These are phyloP conservation scores for Andrena camellia DNA, from an alignment of 2,888 invertebrate species.

Conservation along the genomic window DNA sequence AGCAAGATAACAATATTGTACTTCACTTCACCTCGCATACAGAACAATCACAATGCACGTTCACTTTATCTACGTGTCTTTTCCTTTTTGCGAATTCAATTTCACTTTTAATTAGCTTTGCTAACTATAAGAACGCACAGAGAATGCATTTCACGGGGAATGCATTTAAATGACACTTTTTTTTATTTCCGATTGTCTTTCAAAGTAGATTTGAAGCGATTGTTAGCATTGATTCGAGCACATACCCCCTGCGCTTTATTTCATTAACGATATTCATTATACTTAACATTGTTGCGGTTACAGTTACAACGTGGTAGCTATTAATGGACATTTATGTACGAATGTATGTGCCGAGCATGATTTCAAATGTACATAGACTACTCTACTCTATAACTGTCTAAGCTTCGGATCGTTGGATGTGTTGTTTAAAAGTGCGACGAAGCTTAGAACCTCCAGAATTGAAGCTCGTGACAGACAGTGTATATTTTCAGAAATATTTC, in stretches of 20 bases:
- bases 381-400: slow-evolving; percentile 37
- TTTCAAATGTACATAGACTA: slow-evolving; percentile 47
- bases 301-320: slow-evolving; percentile 35
- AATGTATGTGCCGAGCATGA: slow-evolving; percentile 32
- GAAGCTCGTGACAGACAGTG: slow-evolving; percentile 30
- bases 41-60: slow-evolving; percentile 42
- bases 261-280: slow-evolving; percentile 16
- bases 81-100: slow-evolving; percentile 2
- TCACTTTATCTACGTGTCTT: slow-evolving; percentile 23
- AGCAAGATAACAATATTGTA: slow-evolving; percentile 47
- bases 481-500: slow-evolving; percentile 59
- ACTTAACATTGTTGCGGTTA: slow-evolving; percentile 30
- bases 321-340: slow-evolving; percentile 18
- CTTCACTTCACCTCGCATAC: slow-evolving; percentile 58
- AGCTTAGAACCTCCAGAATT: slow-evolving; percentile 42
- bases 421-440: slow-evolving; percentile 22
- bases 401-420: slow-evolving; percentile 26
- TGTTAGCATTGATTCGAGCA: slow-evolving; percentile 13
- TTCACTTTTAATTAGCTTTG: slow-evolving; percentile 29
- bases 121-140: slow-evolving; percentile 1
- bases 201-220: slow-evolving; percentile 6
- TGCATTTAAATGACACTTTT: slow-evolving; percentile 11
- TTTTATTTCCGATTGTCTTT: slow-evolving; percentile 26
- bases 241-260: slow-evolving; percentile 9
- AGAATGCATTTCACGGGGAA: slow-evolving; percentile 15